A percentile compares a stretch with the other conserved stretches of the same genome.
Evolutionary conservation across 2,888 invertebrate species (phyloP).

Genomic region (Rotaria macrura): DNA sequence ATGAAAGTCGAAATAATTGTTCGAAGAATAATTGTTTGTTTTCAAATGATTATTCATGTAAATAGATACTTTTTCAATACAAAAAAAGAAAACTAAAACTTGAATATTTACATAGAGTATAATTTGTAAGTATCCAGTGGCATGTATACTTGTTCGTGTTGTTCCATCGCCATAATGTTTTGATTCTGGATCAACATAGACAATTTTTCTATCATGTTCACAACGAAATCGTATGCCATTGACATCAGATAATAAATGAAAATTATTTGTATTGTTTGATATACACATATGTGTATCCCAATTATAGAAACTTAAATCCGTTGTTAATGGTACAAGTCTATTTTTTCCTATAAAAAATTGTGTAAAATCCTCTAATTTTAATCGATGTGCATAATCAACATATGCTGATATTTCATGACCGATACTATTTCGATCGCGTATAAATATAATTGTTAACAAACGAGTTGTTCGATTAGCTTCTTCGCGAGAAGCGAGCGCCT

Average conservation of each 20-base stretch:
- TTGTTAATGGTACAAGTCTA: constrained; percentile 59
- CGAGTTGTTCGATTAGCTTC: constrained; percentile 63
- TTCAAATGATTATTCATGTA: no score
- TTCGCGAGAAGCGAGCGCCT: constrained; percentile 64
- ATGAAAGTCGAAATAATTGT: no score
- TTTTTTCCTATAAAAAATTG: constrained; percentile 61
- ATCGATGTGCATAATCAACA: constrained; percentile 66
- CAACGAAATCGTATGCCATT: constrained; percentile 68
- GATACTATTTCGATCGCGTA: constrained; percentile 60
- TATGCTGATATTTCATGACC: constrained; percentile 74
- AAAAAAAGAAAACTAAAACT: not conserved
- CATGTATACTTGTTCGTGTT: not conserved
- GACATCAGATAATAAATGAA: constrained; percentile 63
- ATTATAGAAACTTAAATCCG: constrained; percentile 62
- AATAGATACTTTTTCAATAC: no score
- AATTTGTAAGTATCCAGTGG: not conserved
- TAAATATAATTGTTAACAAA: constrained; percentile 65
- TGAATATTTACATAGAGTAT: not conserved
- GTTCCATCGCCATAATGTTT: constrained; percentile 16
- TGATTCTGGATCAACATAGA: constrained; percentile 62
- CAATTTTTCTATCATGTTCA: constrained; percentile 65
- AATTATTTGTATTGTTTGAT: constrained; percentile 67
- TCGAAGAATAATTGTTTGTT: no score
- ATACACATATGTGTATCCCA: constrained; percentile 63
- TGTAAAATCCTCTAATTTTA: constrained; percentile 65